Conservation (phyloP, 2,888 invertebrate species). For the Cephus nigrinus region DNA sequence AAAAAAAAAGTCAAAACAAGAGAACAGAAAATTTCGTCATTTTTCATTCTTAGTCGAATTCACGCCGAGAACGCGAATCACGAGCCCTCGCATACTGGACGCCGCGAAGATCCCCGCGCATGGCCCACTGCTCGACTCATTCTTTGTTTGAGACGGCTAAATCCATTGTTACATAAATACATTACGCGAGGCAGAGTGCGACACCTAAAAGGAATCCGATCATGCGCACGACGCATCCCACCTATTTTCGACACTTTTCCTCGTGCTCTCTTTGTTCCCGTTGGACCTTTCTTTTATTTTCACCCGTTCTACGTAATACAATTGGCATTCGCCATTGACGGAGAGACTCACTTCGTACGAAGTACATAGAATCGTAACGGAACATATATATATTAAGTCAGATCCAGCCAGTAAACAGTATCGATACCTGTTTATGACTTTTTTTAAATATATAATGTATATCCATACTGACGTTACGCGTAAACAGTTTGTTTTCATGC, state of each 20-base stretch:
- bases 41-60: neutral
- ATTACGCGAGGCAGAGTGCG: constrained; percentile 29
- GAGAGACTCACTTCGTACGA: neutral
- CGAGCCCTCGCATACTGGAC: neutral
- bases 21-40: neutral
- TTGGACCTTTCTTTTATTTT: neutral
- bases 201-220: constrained; percentile 49
- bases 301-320: neutral
- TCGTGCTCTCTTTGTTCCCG: neutral
- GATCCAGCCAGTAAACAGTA: neutral
- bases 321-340: neutral
- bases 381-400: neutral
- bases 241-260: constrained; percentile 1
- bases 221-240: constrained; percentile 6
- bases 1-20: too few relatives aligned
- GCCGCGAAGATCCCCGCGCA: constrained; percentile 23
- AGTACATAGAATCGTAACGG: neutral
- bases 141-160: constrained; percentile 35
- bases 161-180: constrained; percentile 54
- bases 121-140: constrained; percentile 59
- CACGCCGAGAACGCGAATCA: constrained; percentile 11
- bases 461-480: neutral
- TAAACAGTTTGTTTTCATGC: neutral
- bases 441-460: neutral
- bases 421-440: neutral